These are phyloP conservation scores for Salpingus planirostris DNA, from an alignment of 2,888 invertebrate species.

Conservation along the genomic window DNA sequence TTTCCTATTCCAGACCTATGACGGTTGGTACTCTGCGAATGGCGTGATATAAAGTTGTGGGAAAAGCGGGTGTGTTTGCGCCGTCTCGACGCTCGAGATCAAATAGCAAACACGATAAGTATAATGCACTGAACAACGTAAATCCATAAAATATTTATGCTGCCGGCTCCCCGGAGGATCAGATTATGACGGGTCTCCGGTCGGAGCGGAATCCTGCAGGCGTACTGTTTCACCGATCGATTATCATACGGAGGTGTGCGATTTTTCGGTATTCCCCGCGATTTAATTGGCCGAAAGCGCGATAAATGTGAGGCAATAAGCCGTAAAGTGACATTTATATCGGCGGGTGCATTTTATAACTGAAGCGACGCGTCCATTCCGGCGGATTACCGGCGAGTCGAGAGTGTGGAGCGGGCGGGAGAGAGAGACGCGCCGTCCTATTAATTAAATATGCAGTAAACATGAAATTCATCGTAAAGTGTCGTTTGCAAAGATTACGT, in stretches of 20 bases:
- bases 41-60: too few relatives aligned
- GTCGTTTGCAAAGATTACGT: conserved; percentile 32
- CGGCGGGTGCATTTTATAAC: conserved; percentile 18
- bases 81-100: too few relatives aligned
- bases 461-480: conserved; percentile 38
- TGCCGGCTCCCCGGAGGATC: conserved; percentile 36
- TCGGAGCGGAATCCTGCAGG: too few relatives aligned
- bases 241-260: too few relatives aligned
- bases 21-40: too few relatives aligned
- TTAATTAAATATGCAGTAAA: conserved; percentile 41
- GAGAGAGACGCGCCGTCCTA: conserved; percentile 12
- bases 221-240: too few relatives aligned
- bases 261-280: too few relatives aligned
- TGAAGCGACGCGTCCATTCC: conserved; percentile 14
- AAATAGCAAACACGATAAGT: conserved; percentile 42
- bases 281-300: too few relatives aligned
- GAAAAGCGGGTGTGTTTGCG: too few relatives aligned
- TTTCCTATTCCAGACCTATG: too few relatives aligned
- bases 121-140: conserved; percentile 44
- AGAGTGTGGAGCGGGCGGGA: too few relatives aligned
- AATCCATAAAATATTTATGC: conserved; percentile 45
- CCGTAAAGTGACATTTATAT: conserved; percentile 19
- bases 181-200: conserved; percentile 42
- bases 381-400: conserved; percentile 17
- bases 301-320: conserved; percentile 16